A percentile compares a stretch with the other conserved stretches of the same genome.
phyloP scores from a whole-genome alignment of 2,797 vertebrate genomes.

The Lutjanus argentimaculatus region DNA sequence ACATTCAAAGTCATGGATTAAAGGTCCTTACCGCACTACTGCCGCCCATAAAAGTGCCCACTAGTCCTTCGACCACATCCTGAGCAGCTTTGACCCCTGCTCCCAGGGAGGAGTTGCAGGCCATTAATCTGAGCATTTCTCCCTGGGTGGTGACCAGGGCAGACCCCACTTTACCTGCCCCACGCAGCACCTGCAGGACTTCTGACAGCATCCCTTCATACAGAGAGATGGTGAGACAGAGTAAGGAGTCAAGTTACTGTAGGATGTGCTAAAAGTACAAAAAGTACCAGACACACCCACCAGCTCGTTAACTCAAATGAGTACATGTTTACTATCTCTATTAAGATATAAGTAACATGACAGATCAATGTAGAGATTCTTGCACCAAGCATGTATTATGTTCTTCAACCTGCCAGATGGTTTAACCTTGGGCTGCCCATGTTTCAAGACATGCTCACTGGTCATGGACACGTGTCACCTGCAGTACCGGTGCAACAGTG shows the following conservation, averaged over 20 bases:
- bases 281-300: conserved; percentile 14
- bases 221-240: neutral
- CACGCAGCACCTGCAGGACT: conserved; percentile 85
- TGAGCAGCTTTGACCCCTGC: conserved; percentile 78
- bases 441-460: neutral
- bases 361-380: neutral
- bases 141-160: conserved; percentile 82
- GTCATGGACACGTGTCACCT: conserved; percentile 20
- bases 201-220: conserved; percentile 81
- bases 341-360: neutral
- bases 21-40: conserved; percentile 65
- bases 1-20: neutral
- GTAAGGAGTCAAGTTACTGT: neutral
- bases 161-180: conserved; percentile 85
- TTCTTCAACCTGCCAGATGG: neutral
- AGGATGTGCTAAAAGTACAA: neutral
- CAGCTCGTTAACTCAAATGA: neutral
- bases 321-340: no score
- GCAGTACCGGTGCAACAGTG: neutral
- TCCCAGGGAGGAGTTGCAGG: conserved; percentile 83
- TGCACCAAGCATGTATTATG: no score
- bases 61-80: conserved; percentile 74
- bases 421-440: conserved; percentile 54
- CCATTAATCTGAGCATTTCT: conserved; percentile 83
- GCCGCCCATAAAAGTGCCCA: conserved; percentile 71